Evolutionary conservation across 30 jellyfish, hydroid and myxozoan species (phyloP), one percentile per base, ranked within the genome.

Genomic region (Phacellophora camtschatica): DNA sequence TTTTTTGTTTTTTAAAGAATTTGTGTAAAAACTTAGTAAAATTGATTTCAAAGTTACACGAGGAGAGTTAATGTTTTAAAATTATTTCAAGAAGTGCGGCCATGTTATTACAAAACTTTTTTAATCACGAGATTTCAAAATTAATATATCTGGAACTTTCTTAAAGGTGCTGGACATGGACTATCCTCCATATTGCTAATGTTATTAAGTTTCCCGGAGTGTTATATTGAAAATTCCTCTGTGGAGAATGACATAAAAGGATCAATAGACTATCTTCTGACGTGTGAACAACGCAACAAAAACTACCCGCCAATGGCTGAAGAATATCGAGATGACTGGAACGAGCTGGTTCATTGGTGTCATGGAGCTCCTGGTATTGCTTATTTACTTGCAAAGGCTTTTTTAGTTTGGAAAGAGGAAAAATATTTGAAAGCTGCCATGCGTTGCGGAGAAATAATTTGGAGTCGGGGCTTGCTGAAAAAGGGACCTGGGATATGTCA

Each of bases 401-500:
- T 78, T 30, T 25, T 93, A 18, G 94, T 86, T 27, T 93, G 99
- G 99, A 86, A 87, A 50, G 99, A 93, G 20, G 96, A 93, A 22
- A 80, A 77, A 66, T 93, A 85, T 55, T 63, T 85, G 65, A 70
- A 84, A 37, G 99, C 96, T 5, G 96, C 96, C 1, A 31, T 93
- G 68, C 79, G 99, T 19, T 79, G 96, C 63, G 96, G 97, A 13
- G 99, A 93, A 20, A 56, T 93, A 32, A 65, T 93, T 0, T 93
- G 99, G 99, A 77, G 57, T 24, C 78, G 93, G 36, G 99, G 99
- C 39, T 50, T 93, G 85, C 86, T 93, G 67, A 80, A 84, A 80
- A 93, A 86, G 59, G 99, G 99, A 23, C 99, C 99, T 18, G 99
- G 99, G 0, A 66, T 93, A n/a, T 93, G 99, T 48, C 99, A 93